phyloP scores from a whole-genome alignment of 2,113 vertebrate species.

The Alouatta palliata region DNA sequence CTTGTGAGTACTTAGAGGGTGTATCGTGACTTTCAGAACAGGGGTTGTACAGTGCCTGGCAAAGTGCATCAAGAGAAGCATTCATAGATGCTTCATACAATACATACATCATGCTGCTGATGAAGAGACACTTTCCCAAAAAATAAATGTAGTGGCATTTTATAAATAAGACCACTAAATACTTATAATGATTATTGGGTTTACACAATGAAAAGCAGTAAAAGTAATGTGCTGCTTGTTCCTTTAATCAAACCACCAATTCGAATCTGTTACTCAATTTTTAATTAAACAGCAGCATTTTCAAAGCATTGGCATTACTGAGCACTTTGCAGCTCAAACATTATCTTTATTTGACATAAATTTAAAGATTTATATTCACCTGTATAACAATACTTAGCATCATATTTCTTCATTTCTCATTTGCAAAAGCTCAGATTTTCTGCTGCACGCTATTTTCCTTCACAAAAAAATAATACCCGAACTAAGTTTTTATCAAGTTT shows the following conservation, averaged over 20 bases:
- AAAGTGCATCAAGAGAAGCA: neutral
- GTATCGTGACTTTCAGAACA: neutral
- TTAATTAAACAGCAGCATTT: neutral
- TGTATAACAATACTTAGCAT: neutral
- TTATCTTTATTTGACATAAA: neutral
- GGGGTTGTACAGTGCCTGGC: too few species aligned
- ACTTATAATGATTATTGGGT: neutral
- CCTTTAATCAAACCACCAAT: neutral
- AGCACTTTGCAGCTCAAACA: neutral
- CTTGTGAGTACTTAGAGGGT: neutral
- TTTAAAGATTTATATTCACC: neutral
- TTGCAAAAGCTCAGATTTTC: neutral
- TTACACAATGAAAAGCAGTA: neutral
- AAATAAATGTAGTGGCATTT: neutral
- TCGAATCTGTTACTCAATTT: neutral
- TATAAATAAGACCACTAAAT: neutral
- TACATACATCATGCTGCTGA: neutral
- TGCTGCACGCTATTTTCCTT: neutral
- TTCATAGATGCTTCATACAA: neutral
- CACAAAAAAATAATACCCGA: neutral
- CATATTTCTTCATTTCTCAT: neutral
- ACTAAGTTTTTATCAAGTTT: conserved; percentile 41
- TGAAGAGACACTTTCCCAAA: neutral
- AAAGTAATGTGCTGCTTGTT: neutral
- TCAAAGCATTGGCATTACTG: neutral